These are phyloP conservation scores for Lonchura striata DNA, from an alignment of 2,113 vertebrate species.

Conservation along the genomic window DNA sequence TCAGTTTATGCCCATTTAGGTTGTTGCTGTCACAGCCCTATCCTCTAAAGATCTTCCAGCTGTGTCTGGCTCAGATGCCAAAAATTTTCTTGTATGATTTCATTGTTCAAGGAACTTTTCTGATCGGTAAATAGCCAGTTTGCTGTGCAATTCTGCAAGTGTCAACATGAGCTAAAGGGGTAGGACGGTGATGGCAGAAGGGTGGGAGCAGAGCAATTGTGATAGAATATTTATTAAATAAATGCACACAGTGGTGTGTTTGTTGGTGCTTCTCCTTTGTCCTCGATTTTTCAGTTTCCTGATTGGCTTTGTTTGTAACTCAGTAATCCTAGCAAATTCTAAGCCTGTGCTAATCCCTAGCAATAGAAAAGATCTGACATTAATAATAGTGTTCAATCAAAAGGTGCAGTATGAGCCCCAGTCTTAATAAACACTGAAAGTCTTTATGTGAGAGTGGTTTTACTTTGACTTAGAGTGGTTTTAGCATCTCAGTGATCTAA, in stretches of 20 bases:
- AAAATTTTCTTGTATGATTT: fast-evolving
- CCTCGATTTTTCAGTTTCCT: not conserved
- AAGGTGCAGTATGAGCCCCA: not conserved
- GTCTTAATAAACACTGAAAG: not conserved
- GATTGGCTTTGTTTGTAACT: not conserved
- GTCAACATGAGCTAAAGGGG: not conserved
- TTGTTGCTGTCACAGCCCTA: not conserved
- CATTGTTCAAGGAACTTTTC: not conserved
- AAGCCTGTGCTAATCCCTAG: not conserved
- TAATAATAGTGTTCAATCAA: not conserved
- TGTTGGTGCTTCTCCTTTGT: not conserved
- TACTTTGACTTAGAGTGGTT: not conserved
- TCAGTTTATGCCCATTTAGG: not conserved
- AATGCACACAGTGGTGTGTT: fast-evolving
- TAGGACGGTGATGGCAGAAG: not conserved
- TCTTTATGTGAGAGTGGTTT: not conserved
- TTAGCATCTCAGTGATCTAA: not conserved
- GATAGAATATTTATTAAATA: not conserved
- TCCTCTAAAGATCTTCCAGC: fast-evolving
- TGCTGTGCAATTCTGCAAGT: not conserved
- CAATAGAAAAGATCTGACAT: not conserved
- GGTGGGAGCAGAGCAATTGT: not conserved
- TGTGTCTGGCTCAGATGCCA: not conserved
- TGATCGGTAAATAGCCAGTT: not conserved
- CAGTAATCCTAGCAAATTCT: not conserved